A percentile compares a stretch with the other conserved stretches of the same genome.
These are phyloP conservation scores for Dasysyrphus tricinctus DNA, from an alignment of 2,888 invertebrate species.

Conservation along the genomic window DNA sequence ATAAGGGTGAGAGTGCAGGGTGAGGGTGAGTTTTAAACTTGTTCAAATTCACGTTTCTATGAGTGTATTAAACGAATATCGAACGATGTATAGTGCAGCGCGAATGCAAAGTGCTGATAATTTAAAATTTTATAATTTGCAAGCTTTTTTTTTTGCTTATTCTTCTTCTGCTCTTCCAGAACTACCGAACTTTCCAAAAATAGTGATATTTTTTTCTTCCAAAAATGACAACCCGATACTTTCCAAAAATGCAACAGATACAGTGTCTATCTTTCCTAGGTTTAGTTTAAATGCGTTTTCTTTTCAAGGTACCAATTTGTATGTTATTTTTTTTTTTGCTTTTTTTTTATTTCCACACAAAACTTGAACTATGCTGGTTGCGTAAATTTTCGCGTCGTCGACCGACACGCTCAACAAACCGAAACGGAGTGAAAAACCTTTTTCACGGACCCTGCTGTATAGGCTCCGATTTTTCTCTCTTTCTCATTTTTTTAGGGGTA, in stretches of 20 bases:
- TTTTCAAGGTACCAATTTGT: background rate
- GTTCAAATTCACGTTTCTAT: slow-evolving; percentile 27
- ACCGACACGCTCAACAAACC: slow-evolving; percentile 79
- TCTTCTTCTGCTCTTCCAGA: background rate
- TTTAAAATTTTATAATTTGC: background rate
- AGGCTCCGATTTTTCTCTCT: slow-evolving; percentile 1
- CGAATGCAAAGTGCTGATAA: background rate
- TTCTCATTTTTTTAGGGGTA: slow-evolving; percentile 37
- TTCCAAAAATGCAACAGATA: slow-evolving; percentile 51
- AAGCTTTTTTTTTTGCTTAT: background rate
- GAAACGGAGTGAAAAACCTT: slow-evolving; percentile 79
- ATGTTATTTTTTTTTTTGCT: slow-evolving; percentile 4
- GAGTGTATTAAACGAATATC: slow-evolving; percentile 19
- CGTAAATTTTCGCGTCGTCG: slow-evolving; percentile 74
- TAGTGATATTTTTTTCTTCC: background rate
- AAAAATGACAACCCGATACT: background rate
- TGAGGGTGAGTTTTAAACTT: slow-evolving; percentile 14
- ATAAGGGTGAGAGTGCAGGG: background rate
- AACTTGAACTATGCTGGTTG: slow-evolving; percentile 40
- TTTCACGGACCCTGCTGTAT: slow-evolving; percentile 59
- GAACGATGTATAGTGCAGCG: slow-evolving; percentile 7
- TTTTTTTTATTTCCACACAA: slow-evolving; percentile 6
- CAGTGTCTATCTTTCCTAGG: slow-evolving; percentile 29
- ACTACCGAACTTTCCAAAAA: background rate
- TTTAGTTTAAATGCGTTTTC: slow-evolving; percentile 19